These are phyloP conservation scores for Motacilla alba DNA, from an alignment of 2,113 vertebrate species.

Conservation along the genomic window DNA sequence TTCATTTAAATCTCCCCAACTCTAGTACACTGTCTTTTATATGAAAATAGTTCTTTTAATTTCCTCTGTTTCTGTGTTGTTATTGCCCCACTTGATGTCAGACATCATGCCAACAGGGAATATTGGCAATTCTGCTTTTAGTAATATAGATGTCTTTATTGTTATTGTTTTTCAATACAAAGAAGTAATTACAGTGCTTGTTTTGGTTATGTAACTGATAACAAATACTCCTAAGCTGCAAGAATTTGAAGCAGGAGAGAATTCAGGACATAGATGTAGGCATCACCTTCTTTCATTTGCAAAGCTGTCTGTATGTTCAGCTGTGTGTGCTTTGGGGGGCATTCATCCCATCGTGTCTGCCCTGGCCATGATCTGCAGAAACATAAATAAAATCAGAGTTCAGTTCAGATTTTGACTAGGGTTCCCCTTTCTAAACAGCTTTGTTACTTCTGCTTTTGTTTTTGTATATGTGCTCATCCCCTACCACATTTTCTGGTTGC, in stretches of 20 bases:
- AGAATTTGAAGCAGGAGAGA: background rate
- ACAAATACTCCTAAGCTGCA: background rate
- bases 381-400: background rate
- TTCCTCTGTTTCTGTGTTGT: background rate
- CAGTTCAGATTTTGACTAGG: background rate
- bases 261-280: fast-evolving
- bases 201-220: background rate
- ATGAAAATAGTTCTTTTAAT: background rate
- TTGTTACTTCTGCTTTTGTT: background rate
- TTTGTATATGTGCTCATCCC: background rate
- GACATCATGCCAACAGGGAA: background rate
- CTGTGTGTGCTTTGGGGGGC: background rate
- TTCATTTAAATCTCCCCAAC: background rate
- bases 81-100: background rate
- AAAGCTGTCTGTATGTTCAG: background rate
- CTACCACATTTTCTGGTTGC: background rate
- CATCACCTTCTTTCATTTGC: background rate
- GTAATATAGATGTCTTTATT: background rate
- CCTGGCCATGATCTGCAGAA: background rate
- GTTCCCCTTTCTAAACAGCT: background rate
- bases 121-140: background rate
- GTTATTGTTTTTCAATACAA: background rate
- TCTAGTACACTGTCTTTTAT: background rate
- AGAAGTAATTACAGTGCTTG: background rate
- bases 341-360: background rate